Evolutionary conservation across 1,140 invertebrate species (phyloP), one percentile per base, ranked within the genome.

Genomic region (Reticulitermes speratus): DNA sequence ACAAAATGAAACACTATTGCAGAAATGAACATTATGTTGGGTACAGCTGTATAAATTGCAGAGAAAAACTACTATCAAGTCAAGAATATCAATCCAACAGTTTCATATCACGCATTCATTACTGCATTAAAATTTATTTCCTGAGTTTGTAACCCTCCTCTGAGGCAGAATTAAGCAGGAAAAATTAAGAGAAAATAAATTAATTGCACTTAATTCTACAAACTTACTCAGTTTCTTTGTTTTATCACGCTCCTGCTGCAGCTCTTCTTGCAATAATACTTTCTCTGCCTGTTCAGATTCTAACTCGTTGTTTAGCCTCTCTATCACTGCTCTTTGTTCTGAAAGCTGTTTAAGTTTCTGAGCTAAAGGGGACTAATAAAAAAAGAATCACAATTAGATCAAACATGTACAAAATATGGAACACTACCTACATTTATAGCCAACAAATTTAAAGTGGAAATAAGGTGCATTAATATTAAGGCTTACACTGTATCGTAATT

Each of bases 211-310:
- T 55, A 21, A 30, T 30, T n/a, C 65, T 25, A 75, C 0, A 9
- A 11, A 75, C 65, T 75, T 75, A 75, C 65, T 75, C 65, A 75
- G n/a, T 75, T 75, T 75, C 65, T 75, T 75, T 30, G 25, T 75
- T 30, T 30, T 75, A n/a, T 75, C 65, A 25, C 65, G 65, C n/a
- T 75, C 25, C 14, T 75, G 65, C 6, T 25, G 65, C 65, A 75
- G 65, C 65, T 75, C n/a, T 30, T 75, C 65, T 75, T 75, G 65
- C n/a, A 75, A 8, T 25, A n/a, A 25, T 30, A n/a, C 65, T 30
- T 75, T 75, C 65, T 75, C 65, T 8, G 16, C 3, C 65, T 75
- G 65, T 30, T 75, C 65, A n/a, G n/a, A 6, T 25, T 75, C 65
- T 16, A 75, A 75, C 14, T 75, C 65, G 30, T 30, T 25, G n/a